Evolutionary conservation across 2,113 vertebrate species (phyloP).

Genomic region (Phylloscopus trochilus): DNA sequence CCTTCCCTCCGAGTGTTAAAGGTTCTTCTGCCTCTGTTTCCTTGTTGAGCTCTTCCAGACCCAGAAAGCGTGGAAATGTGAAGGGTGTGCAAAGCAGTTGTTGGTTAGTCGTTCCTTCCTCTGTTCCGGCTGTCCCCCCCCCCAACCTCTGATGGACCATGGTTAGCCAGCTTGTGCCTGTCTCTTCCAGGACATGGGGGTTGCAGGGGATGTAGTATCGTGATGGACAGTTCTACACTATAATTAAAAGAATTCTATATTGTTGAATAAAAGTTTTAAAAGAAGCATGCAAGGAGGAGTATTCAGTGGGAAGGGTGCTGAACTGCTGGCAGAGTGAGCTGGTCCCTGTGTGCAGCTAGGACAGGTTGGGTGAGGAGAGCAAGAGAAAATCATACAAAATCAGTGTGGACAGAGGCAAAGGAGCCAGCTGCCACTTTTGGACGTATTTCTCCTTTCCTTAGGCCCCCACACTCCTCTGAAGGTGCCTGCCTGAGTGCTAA

Average conservation of each 20-base stretch:
- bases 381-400: neutral
- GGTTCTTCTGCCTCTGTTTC: slow-evolving; percentile 72
- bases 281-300: slow-evolving; percentile 62
- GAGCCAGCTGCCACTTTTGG: neutral
- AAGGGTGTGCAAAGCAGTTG: slow-evolving; percentile 66
- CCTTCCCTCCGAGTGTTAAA: slow-evolving; percentile 64
- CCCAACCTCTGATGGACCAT: neutral
- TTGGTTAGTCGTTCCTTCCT: slow-evolving; percentile 55
- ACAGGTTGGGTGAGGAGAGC: neutral
- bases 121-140: neutral
- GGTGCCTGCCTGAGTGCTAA: neutral
- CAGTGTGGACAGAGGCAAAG: neutral
- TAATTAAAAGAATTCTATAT: slow-evolving; percentile 74
- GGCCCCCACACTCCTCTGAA: neutral
- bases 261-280: slow-evolving; percentile 81
- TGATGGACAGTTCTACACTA: slow-evolving; percentile 61
- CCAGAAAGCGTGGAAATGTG: slow-evolving; percentile 68
- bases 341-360: neutral
- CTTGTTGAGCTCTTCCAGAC: slow-evolving; percentile 72
- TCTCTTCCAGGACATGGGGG: neutral
- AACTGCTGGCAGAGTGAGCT: neutral
- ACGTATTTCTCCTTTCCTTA: neutral
- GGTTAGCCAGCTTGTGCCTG: slow-evolving; percentile 21
- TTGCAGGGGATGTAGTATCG: neutral
- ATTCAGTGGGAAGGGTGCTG: slow-evolving; percentile 48